Percentiles rank a stretch among this genome's conserved stretches.
Evolutionary conservation across 2,113 vertebrate species (phyloP).

Genomic region (Pelvicachromis taeniatus): DNA sequence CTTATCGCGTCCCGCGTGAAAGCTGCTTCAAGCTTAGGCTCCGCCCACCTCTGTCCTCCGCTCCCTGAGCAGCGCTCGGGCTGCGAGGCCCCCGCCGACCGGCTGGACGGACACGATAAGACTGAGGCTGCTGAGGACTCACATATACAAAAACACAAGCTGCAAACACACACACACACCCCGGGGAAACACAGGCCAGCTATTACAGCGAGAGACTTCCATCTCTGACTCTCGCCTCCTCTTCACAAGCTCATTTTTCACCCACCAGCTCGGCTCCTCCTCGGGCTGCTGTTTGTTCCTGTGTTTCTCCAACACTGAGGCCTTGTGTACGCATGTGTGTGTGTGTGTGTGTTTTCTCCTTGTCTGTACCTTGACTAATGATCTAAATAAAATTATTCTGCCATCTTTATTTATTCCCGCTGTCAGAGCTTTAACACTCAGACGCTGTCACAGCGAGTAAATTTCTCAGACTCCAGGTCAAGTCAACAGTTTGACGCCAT

Average conservation of each 20-base stretch:
- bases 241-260: constrained; percentile 48
- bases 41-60: background rate
- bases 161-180: background rate
- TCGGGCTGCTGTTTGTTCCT: constrained; percentile 4
- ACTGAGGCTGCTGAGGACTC: background rate
- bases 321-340: background rate
- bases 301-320: background rate
- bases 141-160: background rate
- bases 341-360: background rate
- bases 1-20: background rate
- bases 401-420: background rate
- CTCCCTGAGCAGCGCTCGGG: background rate
- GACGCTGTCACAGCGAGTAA: background rate
- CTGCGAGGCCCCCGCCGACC: background rate
- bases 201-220: constrained; percentile 34
- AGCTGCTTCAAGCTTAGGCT: background rate
- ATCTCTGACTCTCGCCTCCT: constrained; percentile 34
- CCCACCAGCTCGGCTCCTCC: background rate
- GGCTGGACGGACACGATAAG: background rate
- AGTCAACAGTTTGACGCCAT: background rate
- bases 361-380: constrained; percentile 13
- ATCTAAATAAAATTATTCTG: background rate
- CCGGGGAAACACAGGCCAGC: background rate
- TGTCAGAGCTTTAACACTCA: background rate
- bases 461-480: background rate